A percentile compares a stretch with the other conserved stretches of the same genome.
Conservation (phyloP, 2,113 vertebrate species). For the Saiga tatarica region DNA sequence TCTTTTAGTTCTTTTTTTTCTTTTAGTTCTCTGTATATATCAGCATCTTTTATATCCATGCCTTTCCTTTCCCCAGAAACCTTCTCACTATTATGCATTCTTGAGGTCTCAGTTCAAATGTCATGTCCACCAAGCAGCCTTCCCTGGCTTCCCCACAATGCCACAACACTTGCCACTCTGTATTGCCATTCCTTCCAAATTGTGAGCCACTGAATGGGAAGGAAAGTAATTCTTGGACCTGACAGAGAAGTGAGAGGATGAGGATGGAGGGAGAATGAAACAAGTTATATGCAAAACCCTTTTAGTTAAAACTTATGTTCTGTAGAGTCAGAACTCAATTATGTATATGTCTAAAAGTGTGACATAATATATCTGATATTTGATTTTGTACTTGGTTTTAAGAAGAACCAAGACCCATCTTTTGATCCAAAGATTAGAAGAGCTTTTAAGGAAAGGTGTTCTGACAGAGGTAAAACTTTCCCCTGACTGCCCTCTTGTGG, state of each 20-base stretch:
- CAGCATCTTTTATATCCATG: neutral
- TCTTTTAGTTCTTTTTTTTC: neutral
- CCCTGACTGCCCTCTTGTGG: constrained; percentile 76
- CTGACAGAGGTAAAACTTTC: constrained; percentile 58
- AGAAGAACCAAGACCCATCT: neutral
- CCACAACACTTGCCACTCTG: neutral
- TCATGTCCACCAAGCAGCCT: neutral
- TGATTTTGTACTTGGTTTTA: constrained; percentile 37
- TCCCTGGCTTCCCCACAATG: neutral
- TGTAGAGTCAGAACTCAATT: neutral
- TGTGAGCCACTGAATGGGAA: neutral
- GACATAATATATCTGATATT: neutral
- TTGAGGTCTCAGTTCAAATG: constrained; percentile 22
- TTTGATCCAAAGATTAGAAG: constrained; percentile 23
- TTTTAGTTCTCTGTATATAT: neutral
- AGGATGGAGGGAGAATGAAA: neutral
- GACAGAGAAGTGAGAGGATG: neutral
- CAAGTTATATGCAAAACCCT: neutral
- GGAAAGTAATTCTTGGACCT: neutral
- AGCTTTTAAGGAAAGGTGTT: constrained; percentile 26
- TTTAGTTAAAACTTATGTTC: neutral
- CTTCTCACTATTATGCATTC: neutral
- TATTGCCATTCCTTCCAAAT: neutral
- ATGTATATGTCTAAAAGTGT: neutral
- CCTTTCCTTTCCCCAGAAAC: neutral